Base-by-base conservation (phyloP, 1,140 invertebrate genomes). In the Drosophila ogumai region DNA sequence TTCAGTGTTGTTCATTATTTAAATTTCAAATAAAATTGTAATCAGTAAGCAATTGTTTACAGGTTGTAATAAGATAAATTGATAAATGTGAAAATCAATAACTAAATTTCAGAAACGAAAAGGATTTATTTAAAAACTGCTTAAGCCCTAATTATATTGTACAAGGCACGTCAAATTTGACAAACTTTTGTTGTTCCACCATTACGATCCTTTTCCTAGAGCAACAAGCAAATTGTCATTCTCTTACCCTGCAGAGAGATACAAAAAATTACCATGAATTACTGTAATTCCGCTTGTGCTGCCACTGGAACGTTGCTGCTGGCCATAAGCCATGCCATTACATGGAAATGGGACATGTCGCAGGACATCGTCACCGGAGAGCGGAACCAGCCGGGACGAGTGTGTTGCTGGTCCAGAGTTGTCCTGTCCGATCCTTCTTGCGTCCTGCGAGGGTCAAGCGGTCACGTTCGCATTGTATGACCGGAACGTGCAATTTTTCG, bases 241-340 rank as follows among this genome's bases (percentile, higher is more conserved):
- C 56, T 17, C 38, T 31, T 19, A 6, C 8, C 38, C 41, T 50
- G 57, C 69, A 78, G 73, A 64, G 69, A 54, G 67, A 81, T 78
- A 72, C 57, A 85, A 75, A 78, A 88, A 87, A 88, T 87, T 82
- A 80, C 80, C 82, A 88, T 87, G 84, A 88, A 88, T 87, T 82
- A 87, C 84, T 73, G 84, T 88, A 81, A 87, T 88, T 88, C 86
- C 31, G 68, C 73, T 65, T 68, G 72, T 52, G 57, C 65, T 58
- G 79, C 52, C 41, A 56, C 19, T 40, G 63, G 34, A 52, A 72
- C 40, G 65, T 47, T 71, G 60, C 75, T 79, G 44, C 34, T 76
- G 79, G 77, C 57, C 71, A 67, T 63, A 79, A 82, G 84, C 74
- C 67, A 79, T 71, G 75, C 65, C 84, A 87, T 87, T 88, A 84